These are phyloP conservation scores for Cheilosia soror DNA, from an alignment of 2,888 invertebrate genomes.

Conservation along the genomic window DNA sequence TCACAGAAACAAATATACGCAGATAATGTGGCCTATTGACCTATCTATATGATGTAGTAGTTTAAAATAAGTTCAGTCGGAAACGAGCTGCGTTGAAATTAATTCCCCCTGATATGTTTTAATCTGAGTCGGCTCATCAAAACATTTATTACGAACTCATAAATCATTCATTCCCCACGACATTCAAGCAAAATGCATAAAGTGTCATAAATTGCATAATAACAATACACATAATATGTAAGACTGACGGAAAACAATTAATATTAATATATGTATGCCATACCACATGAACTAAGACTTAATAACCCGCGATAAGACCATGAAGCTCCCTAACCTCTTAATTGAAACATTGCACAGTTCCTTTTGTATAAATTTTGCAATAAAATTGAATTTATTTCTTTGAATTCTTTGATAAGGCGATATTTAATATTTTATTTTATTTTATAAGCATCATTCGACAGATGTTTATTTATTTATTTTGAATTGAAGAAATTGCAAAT, in stretches of 20 bases:
- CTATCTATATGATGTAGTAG: too few relatives aligned
- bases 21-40: conserved; percentile 4
- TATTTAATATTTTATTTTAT: neutral
- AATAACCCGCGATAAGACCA: neutral
- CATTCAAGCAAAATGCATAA: neutral
- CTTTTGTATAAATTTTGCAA: too few relatives aligned
- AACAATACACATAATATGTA: neutral
- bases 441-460: neutral
- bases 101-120: too few relatives aligned
- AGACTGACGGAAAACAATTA: neutral
- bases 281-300: neutral
- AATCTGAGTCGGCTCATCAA: too few relatives aligned
- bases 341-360: neutral
- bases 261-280: neutral
- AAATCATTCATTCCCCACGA: neutral
- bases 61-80: neutral
- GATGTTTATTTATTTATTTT: neutral
- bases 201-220: neutral
- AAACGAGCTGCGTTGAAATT: neutral
- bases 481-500: neutral
- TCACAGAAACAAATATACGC: neutral
- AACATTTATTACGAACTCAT: neutral
- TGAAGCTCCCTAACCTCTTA: neutral
- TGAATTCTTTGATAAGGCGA: neutral
- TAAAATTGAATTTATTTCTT: neutral